Percentiles rank a stretch among this genome's conserved stretches.
Conservation (phyloP, 64 coral and sea anemone species). For the Stichodactyla mertensii region DNA sequence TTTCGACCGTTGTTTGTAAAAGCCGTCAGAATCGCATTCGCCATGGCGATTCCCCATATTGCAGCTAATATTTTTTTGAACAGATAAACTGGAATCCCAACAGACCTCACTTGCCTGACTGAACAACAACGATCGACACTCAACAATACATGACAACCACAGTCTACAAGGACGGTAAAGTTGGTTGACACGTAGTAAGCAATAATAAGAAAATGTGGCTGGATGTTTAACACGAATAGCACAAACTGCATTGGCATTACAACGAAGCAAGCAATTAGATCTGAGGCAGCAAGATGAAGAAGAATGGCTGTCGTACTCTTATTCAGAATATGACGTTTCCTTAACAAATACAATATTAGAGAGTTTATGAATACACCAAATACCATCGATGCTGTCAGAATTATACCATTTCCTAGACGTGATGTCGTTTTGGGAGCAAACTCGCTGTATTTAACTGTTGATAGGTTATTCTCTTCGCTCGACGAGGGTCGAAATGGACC, state of each 20-base stretch:
- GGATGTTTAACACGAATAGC: background rate
- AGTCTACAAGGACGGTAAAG: background rate
- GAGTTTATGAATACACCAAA: background rate
- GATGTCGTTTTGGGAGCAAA: background rate
- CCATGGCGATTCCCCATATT: background rate
- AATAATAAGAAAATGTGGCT: background rate
- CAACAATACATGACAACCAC: background rate
- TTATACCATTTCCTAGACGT: background rate
- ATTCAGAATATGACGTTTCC: background rate
- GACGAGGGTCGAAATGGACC: background rate
- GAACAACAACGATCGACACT: background rate
- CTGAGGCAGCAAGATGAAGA: background rate
- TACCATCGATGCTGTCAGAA: background rate
- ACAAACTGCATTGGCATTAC: background rate
- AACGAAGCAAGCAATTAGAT: background rate
- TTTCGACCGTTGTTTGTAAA: background rate
- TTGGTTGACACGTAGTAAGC: background rate
- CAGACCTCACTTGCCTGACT: background rate
- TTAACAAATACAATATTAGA: background rate
- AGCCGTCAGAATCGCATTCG: background rate
- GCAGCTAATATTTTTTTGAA: background rate
- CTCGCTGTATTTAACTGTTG: background rate
- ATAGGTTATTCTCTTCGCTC: background rate
- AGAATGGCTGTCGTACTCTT: background rate
- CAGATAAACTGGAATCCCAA: background rate